phyloP scores from a whole-genome alignment of 2,888 invertebrate species.

The Trilocha varians region DNA sequence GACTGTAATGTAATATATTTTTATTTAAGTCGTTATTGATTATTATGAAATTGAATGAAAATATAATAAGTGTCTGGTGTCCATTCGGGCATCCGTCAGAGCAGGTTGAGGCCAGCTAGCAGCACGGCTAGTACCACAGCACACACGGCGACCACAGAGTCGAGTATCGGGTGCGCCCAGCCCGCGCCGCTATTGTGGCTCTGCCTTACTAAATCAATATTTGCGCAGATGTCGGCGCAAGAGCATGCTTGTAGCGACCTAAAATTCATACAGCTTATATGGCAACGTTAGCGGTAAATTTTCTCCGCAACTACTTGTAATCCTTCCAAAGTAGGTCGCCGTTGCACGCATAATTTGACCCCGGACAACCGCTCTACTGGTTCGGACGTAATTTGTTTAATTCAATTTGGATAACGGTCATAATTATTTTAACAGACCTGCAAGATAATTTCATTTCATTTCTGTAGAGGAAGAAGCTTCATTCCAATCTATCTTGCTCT shows the following conservation, averaged over 20 bases:
- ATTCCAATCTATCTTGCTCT: too few relatives aligned
- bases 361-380: slow-evolving; percentile 32
- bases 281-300: slow-evolving; percentile 72
- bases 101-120: too few relatives aligned
- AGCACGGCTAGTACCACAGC: too few relatives aligned
- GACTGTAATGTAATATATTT: too few relatives aligned
- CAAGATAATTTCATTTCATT: not conserved
- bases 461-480: too few relatives aligned
- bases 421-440: not conserved
- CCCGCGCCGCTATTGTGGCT: slow-evolving; percentile 54
- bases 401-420: slow-evolving; percentile 21
- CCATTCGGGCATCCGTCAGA: too few relatives aligned
- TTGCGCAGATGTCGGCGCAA: slow-evolving; percentile 71
- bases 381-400: slow-evolving; percentile 59
- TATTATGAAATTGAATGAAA: too few relatives aligned
- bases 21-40: too few relatives aligned
- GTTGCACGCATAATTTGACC: slow-evolving; percentile 66
- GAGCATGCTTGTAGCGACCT: slow-evolving; percentile 71
- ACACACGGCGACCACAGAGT: slow-evolving; percentile 23
- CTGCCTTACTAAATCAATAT: slow-evolving; percentile 72
- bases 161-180: slow-evolving; percentile 24
- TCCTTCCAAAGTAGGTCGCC: slow-evolving; percentile 70
- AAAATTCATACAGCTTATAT: slow-evolving; percentile 73
- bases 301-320: slow-evolving; percentile 70
- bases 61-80: too few relatives aligned